Conservation (phyloP, 2,888 invertebrate species). For the Iphiclides podalirius region DNA sequence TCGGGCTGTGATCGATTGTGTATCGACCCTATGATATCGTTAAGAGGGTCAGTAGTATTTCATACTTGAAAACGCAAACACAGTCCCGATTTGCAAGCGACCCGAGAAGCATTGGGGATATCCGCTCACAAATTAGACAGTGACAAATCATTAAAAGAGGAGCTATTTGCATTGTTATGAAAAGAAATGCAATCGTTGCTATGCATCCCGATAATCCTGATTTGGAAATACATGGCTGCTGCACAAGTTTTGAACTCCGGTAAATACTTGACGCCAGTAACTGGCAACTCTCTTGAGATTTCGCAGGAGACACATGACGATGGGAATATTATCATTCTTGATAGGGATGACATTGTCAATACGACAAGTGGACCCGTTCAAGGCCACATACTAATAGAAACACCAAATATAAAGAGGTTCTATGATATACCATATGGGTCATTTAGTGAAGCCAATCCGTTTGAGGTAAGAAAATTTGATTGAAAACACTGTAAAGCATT, state of each 20-base stretch:
- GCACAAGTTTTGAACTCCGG: background rate
- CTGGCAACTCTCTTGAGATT: too few species aligned
- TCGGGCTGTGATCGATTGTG: conserved; percentile 23
- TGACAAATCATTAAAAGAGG: too few species aligned
- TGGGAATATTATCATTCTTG: background rate
- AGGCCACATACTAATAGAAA: conserved; percentile 38
- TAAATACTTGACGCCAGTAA: too few species aligned
- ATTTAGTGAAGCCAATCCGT: conserved; percentile 32
- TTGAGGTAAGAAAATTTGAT: conserved; percentile 49
- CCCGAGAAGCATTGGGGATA: background rate
- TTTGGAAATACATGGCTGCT: background rate
- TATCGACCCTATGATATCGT: conserved; percentile 17
- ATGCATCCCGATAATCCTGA: background rate
- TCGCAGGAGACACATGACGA: background rate
- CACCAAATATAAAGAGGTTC: conserved; percentile 40
- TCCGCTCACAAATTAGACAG: too few species aligned
- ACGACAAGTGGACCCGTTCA: conserved; percentile 48
- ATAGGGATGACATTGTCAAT: conserved; percentile 25
- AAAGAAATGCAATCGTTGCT: background rate
- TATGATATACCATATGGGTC: conserved; percentile 60
- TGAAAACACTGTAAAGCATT: too few species aligned
- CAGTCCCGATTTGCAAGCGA: background rate
- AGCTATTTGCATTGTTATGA: too few species aligned
- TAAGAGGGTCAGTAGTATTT: conserved; percentile 13
- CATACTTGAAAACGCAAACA: conserved; percentile 7